Evolutionary conservation across 2,888 invertebrate species (phyloP).

Genomic region (Ophion ellenae): DNA sequence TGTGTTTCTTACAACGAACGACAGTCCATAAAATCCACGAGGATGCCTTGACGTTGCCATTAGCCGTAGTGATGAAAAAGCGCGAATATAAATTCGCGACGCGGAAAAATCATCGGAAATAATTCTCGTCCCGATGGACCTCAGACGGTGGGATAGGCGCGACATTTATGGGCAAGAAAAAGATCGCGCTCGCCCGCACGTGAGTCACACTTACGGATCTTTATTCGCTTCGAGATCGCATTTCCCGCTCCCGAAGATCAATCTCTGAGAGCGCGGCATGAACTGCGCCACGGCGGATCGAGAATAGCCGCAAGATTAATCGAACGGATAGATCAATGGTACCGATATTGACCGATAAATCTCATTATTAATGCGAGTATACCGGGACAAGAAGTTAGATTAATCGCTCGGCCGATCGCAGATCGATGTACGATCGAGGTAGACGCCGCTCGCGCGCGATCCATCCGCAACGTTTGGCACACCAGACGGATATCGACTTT

Average conservation of each 20-base stretch:
- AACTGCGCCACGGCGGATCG: constrained; percentile 34
- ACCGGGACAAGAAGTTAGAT: constrained; percentile 68
- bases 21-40: constrained; percentile 25
- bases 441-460: constrained; percentile 35
- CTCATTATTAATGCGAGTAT: constrained; percentile 70
- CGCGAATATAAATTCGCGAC: constrained; percentile 16
- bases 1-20: not conserved
- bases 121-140: constrained; percentile 17
- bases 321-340: constrained; percentile 43
- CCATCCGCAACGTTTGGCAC: constrained; percentile 29
- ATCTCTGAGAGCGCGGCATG: constrained; percentile 41
- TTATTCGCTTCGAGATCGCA: constrained; percentile 47
- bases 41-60: not conserved
- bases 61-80: not conserved
- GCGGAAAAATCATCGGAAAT: constrained; percentile 28
- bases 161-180: constrained; percentile 38
- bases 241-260: constrained; percentile 59
- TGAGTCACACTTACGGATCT: constrained; percentile 64
- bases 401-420: constrained; percentile 63
- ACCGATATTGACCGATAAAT: constrained; percentile 74
- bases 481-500: constrained; percentile 26
- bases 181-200: constrained; percentile 61
- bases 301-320: constrained; percentile 22
- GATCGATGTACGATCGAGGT: constrained; percentile 20
- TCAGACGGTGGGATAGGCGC: constrained; percentile 19